These are phyloP conservation scores for Pipa parva DNA, from an alignment of 2,113 vertebrate genomes.

Conservation along the genomic window DNA sequence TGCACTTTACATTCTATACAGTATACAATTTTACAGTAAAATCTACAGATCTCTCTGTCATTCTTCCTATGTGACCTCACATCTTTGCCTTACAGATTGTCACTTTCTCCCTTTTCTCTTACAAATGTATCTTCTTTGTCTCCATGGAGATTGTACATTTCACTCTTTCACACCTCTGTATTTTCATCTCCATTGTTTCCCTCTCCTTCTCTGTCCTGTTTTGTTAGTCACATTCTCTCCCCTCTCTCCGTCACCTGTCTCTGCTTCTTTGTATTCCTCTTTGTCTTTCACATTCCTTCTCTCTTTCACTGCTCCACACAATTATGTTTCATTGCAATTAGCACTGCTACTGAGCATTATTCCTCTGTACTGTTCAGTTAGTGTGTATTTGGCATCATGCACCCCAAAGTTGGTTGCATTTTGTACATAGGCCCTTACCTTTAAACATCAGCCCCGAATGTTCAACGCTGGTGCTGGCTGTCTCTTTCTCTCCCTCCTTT, in stretches of 20 bases:
- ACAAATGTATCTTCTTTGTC: neutral
- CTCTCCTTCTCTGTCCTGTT: neutral
- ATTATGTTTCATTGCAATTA: neutral
- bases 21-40: too few relatives aligned
- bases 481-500: constrained; percentile 4
- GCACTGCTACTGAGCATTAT: neutral
- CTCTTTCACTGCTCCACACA: fast-evolving
- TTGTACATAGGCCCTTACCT: constrained; percentile 1
- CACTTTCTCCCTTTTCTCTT: neutral
- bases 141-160: neutral
- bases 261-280: neutral
- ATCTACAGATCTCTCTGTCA: too few relatives aligned
- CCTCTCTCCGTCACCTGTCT: neutral
- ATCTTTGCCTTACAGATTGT: neutral
- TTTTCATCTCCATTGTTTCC: neutral
- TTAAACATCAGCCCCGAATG: neutral
- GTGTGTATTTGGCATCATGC: neutral
- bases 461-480: neutral
- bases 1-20: neutral
- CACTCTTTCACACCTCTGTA: neutral
- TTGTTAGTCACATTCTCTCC: fast-evolving
- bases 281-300: neutral
- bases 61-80: neutral
- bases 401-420: neutral
- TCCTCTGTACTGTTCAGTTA: neutral